These are phyloP conservation scores for Camponotus fellah DNA, from an alignment of 2,888 invertebrate genomes.

Conservation along the genomic window DNA sequence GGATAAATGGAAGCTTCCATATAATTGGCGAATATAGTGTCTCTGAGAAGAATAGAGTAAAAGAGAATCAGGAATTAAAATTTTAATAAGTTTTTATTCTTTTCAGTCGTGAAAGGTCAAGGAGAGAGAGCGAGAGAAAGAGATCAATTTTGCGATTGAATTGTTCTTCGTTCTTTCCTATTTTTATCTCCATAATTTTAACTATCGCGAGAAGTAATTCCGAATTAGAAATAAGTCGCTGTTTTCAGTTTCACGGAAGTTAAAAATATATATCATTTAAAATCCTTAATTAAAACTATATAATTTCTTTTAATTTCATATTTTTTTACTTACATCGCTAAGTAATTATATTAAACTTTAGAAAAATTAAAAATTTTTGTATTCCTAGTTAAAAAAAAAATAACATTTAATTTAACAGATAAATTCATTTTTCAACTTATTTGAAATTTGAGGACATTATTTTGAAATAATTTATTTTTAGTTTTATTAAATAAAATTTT, in stretches of 20 bases:
- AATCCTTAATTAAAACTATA: background rate
- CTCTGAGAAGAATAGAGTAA: background rate
- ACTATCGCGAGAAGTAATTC: background rate
- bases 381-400: background rate
- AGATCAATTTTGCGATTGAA: background rate
- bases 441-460: background rate
- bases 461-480: conserved; percentile 19
- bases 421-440: background rate
- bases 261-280: background rate
- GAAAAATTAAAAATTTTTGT: background rate
- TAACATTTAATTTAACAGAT: background rate
- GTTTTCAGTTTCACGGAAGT: background rate
- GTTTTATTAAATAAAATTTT: background rate
- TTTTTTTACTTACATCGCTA: background rate
- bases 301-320: background rate
- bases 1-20: background rate
- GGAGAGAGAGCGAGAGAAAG: no score
- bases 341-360: background rate
- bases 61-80: background rate
- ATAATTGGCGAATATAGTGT: background rate
- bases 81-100: conserved; percentile 12
- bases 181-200: conserved; percentile 11
- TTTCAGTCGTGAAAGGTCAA: background rate
- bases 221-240: background rate
- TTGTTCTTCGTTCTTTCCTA: background rate